These are phyloP conservation scores for Odobenus rosmarus DNA, from an alignment of 2,113 vertebrate genomes.

Conservation along the genomic window DNA sequence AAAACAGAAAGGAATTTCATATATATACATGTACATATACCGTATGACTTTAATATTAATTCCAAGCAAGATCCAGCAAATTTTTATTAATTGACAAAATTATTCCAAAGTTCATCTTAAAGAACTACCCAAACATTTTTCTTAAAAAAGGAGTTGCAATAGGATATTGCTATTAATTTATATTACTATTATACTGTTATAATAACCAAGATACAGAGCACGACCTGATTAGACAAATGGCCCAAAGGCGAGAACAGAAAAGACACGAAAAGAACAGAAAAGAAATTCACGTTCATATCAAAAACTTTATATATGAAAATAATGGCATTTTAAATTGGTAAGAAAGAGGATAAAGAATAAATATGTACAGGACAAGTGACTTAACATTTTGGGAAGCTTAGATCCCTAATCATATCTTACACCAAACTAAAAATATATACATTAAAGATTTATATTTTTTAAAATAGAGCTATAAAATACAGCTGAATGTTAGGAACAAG, in stretches of 20 bases:
- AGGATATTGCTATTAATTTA: background rate
- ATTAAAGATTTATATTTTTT: background rate
- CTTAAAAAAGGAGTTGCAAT: background rate
- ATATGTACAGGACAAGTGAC: background rate
- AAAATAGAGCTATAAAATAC: conserved; percentile 35
- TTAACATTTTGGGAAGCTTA: background rate
- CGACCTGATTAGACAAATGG: background rate
- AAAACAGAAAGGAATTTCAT: background rate
- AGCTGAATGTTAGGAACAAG: background rate
- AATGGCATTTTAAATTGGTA: background rate
- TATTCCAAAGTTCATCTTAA: conserved; percentile 16
- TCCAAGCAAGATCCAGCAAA: conserved; percentile 19
- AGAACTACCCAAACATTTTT: conserved; percentile 1
- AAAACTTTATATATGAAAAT: background rate
- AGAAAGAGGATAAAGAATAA: background rate
- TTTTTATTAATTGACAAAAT: conserved; percentile 9
- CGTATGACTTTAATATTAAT: background rate
- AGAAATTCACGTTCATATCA: background rate
- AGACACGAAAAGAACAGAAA: background rate
- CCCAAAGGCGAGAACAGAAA: background rate
- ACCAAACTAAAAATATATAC: background rate
- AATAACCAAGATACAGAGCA: background rate
- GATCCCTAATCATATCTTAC: background rate
- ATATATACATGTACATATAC: background rate
- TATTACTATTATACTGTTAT: no score